Base-by-base conservation (phyloP, 2,888 invertebrate genomes). In the Isotomurus palustris region DNA sequence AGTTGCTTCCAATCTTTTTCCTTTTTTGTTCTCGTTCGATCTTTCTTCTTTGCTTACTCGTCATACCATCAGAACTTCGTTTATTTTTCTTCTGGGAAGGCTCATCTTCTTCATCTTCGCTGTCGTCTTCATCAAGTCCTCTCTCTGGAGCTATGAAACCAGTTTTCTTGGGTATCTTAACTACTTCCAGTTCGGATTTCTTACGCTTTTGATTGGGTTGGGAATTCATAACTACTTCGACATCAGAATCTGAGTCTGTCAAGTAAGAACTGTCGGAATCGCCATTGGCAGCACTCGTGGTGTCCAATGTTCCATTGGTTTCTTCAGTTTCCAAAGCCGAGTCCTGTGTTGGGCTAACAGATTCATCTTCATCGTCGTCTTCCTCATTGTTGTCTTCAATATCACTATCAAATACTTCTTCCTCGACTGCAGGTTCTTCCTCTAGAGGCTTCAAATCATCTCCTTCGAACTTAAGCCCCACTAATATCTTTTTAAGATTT, bases 1-100 rank as follows among this genome's bases (percentile, higher is more conserved):
- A 91, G 76, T 91, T 88, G 75, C 87, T 89, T 69, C 91, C 91
- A 59, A 88, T 84, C 73, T 88, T 91, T 74, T 85, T 88, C 12
- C 88, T 80, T 69, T 86, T 88, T 66, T 82, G 82, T 12, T 84
- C 81, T 68, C 91, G 80, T 62, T 90, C 88, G 2, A 84, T 68
- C 0, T 87, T 85, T 67, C 91, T 81, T 67, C 83, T 81, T 72
- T 89, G 83, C 76, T 87, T 90, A 43, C 88, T 87, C 1, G 87
- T 89, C 43, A 68, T 41, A 32, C 58, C 49, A 3, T 41, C 36
- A 3, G 28, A 12, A 3, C 5, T 44, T n/a, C 24, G 38, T 19
- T 40, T 21, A 35, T 38, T 41, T 28, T 52, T 48, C 21, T 52
- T 50, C 2, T 2, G 24, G 17, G 25, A 12, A 24, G n/a, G 21